Conservation (phyloP, 1,140 invertebrate species). For the Holotrichia oblita region DNA sequence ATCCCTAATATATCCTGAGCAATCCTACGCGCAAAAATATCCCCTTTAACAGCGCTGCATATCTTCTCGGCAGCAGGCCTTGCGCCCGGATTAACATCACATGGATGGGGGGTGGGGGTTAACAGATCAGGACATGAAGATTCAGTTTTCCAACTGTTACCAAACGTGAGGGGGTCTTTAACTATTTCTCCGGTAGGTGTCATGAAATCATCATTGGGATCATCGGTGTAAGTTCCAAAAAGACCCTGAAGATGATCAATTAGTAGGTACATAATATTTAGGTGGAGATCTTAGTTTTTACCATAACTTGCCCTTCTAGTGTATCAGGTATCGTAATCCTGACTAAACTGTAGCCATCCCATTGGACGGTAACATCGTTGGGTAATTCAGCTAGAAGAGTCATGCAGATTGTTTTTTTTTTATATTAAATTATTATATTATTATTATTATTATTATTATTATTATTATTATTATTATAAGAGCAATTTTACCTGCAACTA, state of each 20-base stretch:
- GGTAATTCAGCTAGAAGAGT: neutral
- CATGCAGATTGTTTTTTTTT: no score
- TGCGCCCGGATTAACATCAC: neutral
- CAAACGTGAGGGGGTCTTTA: neutral
- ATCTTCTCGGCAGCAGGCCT: neutral
- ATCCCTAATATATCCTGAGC: no score
- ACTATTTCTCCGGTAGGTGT: neutral
- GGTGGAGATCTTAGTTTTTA: neutral
- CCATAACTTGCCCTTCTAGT: neutral
- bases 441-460: no score
- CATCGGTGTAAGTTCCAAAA: neutral
- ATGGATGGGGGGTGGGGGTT: neutral
- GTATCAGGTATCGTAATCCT: neutral
- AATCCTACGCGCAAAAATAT: neutral
- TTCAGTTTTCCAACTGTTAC: neutral
- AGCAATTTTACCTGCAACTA: neutral
- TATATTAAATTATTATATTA: no score
- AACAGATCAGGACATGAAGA: neutral
- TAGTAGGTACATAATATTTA: neutral
- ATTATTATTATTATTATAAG: no score
- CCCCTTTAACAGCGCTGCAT: neutral
- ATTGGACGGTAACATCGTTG: neutral
- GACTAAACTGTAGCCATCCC: neutral
- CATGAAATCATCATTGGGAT: conserved; percentile 10
- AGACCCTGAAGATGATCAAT: neutral